Base-by-base conservation (phyloP, 2,113 vertebrate genomes). In the Leptobrachium leishanense region DNA sequence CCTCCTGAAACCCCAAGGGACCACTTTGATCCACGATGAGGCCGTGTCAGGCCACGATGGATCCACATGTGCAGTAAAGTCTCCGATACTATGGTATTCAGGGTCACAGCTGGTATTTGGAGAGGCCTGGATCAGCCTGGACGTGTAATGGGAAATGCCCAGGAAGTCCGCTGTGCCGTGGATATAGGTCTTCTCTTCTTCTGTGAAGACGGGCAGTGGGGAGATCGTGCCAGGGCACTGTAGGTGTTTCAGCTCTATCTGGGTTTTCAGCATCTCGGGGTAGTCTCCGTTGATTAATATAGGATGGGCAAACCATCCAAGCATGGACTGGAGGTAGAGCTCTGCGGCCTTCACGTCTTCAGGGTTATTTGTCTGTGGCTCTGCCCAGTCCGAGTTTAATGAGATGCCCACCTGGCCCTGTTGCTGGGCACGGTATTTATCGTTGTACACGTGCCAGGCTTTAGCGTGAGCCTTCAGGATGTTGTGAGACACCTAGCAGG, bases 301-400 rank as follows among this genome's bases (percentile, higher is more conserved):
- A 2, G 97, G 97, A 83, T 99, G 95, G 81, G 96, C 97, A 87
- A 98, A 99, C 95, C 95, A 98, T 83, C 97, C 97, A 44, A 99
- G 89, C 94, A 95, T 98, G 85, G 96, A 96, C 71, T 97, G 92
- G 75, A 99, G 82, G 88, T 94, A 98, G 68, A 93, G 95, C 72
- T 97, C 93, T 2, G 96, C 90, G 50, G 96, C 96, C 15, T 46
- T 84, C 68, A 93, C 3, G 0, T 97, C 96, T 83, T 93, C 91
- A 0, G 84, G 69, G 44, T 5, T 90, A 77, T 81, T 10, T 55
- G 89, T 82, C 43, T 64, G 78, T 8, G 97, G 96, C 59, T 97
- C 94, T 31, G 92, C 96, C 97, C 97, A 99, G 73, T 97, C 94
- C 0, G 96, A 96, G 82, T 97, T 96, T 50, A 99, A 84, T 69